Base-by-base conservation (phyloP, 2,888 invertebrate species). In the Drosophila cognata region DNA sequence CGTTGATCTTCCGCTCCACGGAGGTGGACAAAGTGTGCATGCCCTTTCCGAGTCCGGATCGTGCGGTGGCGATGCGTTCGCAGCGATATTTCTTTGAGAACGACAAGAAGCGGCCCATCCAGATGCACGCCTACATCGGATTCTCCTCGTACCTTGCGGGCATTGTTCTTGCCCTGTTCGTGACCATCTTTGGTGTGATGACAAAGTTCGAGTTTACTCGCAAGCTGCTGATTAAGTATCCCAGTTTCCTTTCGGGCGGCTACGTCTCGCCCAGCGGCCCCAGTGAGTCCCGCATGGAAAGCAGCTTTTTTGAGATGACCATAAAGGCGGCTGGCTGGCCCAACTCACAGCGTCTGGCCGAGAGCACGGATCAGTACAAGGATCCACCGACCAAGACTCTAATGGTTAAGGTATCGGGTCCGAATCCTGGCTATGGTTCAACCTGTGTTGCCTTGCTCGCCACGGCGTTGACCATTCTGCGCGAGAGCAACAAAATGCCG, bases 11-110 rank as follows among this genome's bases (percentile, higher is more conserved):
- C 91, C 93, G 93, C 67, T 89, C 93, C 1, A 62, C 93, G 35
- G 92, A 94, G 4, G 89, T 93, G 4, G 80, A 89, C 51, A 90
- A 86, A 18, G 97, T 96, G 94, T 96, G 96, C 84, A 78, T 97
- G 1, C 96, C 97, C 0, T 98, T 99, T 93, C 95, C 95, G 0
- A 97, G 98, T 36, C 94, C 97, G 11, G 99, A 99, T 94, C 94
- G 95, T 71, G 95, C 98, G 2, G 95, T 99, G 0, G 95, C 96
- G n/a, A 94, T 95, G 91, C 95, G 99, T 55, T 95, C 97, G 0
- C 98, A 99, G 92, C 94, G 97, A 59, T 95, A 94, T 91, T 94
- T 97, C 28, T 96, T 95, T 91, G 95, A 96, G 50, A 92, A 94
- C 1, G 94, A 95, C 0, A 95, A 96, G 63, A 94, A 95, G 79